phyloP scores from a whole-genome alignment of 1,140 invertebrate genomes.

The Belonocnema kinseyi region DNA sequence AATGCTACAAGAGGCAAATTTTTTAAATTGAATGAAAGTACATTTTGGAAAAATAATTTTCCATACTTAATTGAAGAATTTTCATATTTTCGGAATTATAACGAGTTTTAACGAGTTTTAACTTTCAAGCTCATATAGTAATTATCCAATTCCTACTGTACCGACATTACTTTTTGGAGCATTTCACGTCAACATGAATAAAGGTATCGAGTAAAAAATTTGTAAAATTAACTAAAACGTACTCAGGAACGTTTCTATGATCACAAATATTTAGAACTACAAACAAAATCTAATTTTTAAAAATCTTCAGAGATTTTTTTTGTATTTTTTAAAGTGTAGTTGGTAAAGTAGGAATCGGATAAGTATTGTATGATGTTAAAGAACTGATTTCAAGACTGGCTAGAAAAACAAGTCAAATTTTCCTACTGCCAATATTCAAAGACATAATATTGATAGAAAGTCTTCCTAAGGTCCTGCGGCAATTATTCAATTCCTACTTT shows the following conservation, averaged over 20 bases:
- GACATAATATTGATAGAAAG: not conserved
- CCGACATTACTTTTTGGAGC: too few relatives aligned
- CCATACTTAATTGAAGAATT: not conserved
- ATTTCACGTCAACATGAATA: too few relatives aligned
- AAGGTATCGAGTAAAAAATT: too few relatives aligned
- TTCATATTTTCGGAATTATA: too few relatives aligned
- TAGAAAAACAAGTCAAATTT: slow-evolving; percentile 5
- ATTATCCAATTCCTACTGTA: too few relatives aligned
- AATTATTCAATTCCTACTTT: too few relatives aligned
- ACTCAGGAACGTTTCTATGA: not conserved
- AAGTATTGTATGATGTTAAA: not conserved
- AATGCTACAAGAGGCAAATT: not conserved
- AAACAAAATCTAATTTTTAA: not conserved
- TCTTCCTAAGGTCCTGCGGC: not conserved
- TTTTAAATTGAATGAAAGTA: not conserved
- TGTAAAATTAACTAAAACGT: not conserved
- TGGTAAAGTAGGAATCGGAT: too few relatives aligned
- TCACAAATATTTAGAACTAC: not conserved
- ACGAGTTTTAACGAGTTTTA: too few relatives aligned
- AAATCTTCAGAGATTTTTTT: not conserved
- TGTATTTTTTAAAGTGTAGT: too few relatives aligned
- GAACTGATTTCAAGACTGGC: not conserved
- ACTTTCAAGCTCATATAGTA: too few relatives aligned
- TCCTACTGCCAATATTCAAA: slow-evolving; percentile 7
- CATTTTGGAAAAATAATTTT: not conserved